phyloP scores from a whole-genome alignment of 2,113 vertebrate genomes.

The human region GRCh38 chr9:86324001-86324500 shows the following conservation, averaged over 20 bases:
- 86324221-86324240: conserved; percentile 43
- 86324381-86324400: conserved; percentile 80
- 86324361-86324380: conserved; percentile 80
- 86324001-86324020: conserved; percentile 22
- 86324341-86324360: conserved; percentile 71
- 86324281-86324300: conserved; percentile 21
- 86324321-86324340: conserved; percentile 69
- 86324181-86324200: conserved; percentile 43
- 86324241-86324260: background rate
- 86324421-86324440: conserved; percentile 77
- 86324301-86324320: conserved; percentile 65
- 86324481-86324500: conserved; percentile 81
- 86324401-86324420: conserved; percentile 79
- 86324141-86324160: conserved; percentile 48
- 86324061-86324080: background rate
- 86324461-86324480: conserved; percentile 80
- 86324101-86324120: background rate
- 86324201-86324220: conserved; percentile 64
- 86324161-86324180: conserved; percentile 18
- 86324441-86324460: conserved; percentile 80
- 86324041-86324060: conserved; percentile 44
- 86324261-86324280: conserved; percentile 37
- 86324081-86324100: background rate
- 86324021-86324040: conserved; percentile 36
- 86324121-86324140: conserved; percentile 26